phyloP scores from a whole-genome alignment of 2,113 vertebrate species.

The Cyprinodon variegatus region DNA sequence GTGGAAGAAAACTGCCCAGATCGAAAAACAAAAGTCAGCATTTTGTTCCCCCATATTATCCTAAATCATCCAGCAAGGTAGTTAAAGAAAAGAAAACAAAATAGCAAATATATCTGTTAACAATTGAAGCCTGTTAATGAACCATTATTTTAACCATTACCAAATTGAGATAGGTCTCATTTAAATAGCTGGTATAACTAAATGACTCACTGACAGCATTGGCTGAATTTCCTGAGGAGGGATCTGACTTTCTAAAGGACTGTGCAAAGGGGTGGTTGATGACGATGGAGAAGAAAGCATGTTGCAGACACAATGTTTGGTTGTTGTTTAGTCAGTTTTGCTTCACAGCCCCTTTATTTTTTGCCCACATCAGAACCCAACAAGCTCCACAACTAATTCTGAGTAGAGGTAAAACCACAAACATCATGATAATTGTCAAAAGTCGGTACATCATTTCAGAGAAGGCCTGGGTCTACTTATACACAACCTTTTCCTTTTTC shows the following conservation, averaged over 20 bases:
- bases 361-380: not conserved
- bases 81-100: too few relatives aligned
- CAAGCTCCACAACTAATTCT: not conserved
- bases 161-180: slow-evolving; percentile 26
- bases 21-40: too few relatives aligned
- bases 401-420: not conserved
- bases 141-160: slow-evolving; percentile 34
- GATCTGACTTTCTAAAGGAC: slow-evolving; percentile 37
- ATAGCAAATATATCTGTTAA: slow-evolving; percentile 17
- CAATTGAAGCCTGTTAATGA: slow-evolving; percentile 35
- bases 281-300: slow-evolving; percentile 46
- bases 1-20: too few relatives aligned
- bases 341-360: not conserved
- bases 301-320: slow-evolving; percentile 31
- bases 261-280: not conserved
- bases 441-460: not conserved
- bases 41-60: too few relatives aligned
- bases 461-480: not conserved
- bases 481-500: not conserved
- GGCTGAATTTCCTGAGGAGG: slow-evolving; percentile 49
- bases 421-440: not conserved
- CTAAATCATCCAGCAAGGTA: too few relatives aligned
- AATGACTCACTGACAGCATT: slow-evolving; percentile 47
- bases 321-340: not conserved
- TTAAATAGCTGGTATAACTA: slow-evolving; percentile 25